phyloP scores from a whole-genome alignment of 2,888 invertebrate species.

The Ectobius pallidus region DNA sequence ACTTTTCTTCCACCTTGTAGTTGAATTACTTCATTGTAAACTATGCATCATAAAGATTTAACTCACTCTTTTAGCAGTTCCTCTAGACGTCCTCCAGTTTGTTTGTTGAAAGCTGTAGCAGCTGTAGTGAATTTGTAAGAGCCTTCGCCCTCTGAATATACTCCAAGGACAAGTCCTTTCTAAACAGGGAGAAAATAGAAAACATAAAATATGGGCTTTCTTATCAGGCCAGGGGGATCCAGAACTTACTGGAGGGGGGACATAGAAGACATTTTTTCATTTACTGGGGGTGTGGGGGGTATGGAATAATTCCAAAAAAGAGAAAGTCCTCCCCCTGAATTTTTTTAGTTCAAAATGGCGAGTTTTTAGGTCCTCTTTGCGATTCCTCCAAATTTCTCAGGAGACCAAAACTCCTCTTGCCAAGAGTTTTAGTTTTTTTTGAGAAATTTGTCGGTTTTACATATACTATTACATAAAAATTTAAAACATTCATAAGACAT shows the following conservation, averaged over 20 bases:
- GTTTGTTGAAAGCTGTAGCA: neutral
- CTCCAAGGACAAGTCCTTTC: neutral
- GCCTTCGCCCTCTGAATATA: neutral
- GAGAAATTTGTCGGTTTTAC: no score
- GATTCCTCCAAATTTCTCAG: no score
- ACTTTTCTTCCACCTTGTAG: neutral
- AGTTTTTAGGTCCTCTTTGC: no score
- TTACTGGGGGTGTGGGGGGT: no score
- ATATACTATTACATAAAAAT: no score
- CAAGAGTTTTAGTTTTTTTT: no score
- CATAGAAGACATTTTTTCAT: neutral
- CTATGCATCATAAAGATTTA: neutral
- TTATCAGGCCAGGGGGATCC: neutral
- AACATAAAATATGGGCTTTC: neutral
- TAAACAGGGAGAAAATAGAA: neutral
- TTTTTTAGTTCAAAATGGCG: no score
- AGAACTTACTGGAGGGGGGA: neutral
- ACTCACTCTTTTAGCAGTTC: neutral
- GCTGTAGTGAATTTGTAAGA: neutral
- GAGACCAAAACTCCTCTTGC: no score
- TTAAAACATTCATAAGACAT: no score
- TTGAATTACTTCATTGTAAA: neutral
- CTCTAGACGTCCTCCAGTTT: neutral
- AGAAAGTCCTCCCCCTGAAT: no score
- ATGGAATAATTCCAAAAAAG: no score